phyloP scores from a whole-genome alignment of 1,140 invertebrate genomes.

The Dreissena rostriformis region DNA sequence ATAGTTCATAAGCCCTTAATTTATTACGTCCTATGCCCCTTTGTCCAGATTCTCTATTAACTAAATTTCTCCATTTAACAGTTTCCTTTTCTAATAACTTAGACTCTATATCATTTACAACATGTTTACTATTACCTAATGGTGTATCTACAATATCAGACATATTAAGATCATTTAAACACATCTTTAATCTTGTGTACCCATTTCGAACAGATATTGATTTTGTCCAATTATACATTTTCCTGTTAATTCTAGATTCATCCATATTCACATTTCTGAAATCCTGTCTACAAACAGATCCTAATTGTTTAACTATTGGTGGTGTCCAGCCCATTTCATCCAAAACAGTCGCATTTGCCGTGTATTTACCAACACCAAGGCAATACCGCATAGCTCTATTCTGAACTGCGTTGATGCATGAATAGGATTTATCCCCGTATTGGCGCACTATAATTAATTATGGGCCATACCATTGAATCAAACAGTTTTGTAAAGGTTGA shows the following conservation, averaged over 20 bases:
- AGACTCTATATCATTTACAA: background rate
- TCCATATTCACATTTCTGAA: background rate
- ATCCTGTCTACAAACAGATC: background rate
- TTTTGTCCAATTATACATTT: background rate
- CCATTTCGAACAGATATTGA: background rate
- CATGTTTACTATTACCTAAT: background rate
- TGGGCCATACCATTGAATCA: constrained; percentile 23
- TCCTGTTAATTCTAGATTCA: background rate
- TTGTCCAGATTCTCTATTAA: background rate
- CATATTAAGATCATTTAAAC: constrained; percentile 8
- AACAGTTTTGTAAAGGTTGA: constrained; percentile 18
- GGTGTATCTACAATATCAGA: background rate
- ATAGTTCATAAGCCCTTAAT: background rate
- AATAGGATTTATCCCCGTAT: constrained; percentile 18
- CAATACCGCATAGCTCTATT: background rate
- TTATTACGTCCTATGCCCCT: background rate
- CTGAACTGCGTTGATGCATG: constrained; percentile 20
- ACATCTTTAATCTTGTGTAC: background rate
- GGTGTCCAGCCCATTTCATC: constrained; percentile 5
- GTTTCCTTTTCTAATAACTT: background rate
- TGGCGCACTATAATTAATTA: constrained; percentile 20
- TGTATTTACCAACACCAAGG: constrained; percentile 40
- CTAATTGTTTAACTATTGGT: background rate
- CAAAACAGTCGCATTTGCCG: constrained; percentile 5
- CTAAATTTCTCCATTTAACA: background rate